Percentiles rank a stretch among this genome's conserved stretches.
phyloP scores from a whole-genome alignment of 92 coral and sea anemone genomes.

The Heliopora coerulea region DNA sequence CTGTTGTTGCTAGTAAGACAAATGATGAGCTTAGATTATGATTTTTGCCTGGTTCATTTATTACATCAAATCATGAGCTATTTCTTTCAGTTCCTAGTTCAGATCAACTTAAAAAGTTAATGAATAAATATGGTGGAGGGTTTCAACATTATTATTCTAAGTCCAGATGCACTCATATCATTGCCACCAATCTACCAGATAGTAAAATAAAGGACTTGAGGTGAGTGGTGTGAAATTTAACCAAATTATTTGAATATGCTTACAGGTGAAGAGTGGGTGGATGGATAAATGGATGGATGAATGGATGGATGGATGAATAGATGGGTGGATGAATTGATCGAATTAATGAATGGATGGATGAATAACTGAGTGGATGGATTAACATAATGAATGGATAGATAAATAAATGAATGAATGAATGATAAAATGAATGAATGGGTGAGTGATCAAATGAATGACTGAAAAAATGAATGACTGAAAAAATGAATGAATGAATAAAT shows the following conservation, averaged over 20 bases:
- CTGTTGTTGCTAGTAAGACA: too few relatives aligned
- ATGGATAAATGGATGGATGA: neutral
- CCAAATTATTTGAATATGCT: too few relatives aligned
- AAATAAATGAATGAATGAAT: too few relatives aligned
- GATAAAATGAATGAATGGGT: too few relatives aligned
- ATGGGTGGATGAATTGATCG: neutral
- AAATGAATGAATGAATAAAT: too few relatives aligned
- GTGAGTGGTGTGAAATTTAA: too few relatives aligned
- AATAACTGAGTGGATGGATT: neutral
- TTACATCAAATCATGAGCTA: too few relatives aligned
- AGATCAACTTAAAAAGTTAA: slow-evolving; percentile 80
- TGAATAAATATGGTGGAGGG: slow-evolving; percentile 79
- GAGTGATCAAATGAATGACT: too few relatives aligned
- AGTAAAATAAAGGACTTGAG: slow-evolving; percentile 69
- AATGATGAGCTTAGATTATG: too few relatives aligned
- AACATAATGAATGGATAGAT: too few relatives aligned
- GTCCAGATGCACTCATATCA: slow-evolving; percentile 81
- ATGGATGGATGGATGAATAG: neutral
- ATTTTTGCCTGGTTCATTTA: too few relatives aligned
- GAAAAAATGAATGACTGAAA: too few relatives aligned
- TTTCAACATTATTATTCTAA: slow-evolving; percentile 81
- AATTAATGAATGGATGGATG: neutral
- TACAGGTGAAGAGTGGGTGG: neutral
- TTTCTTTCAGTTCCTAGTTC: slow-evolving; percentile 72
- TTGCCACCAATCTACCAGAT: slow-evolving; percentile 95